Base-by-base conservation (phyloP, 2,113 vertebrate species). In the Chlamydotis undulata region DNA sequence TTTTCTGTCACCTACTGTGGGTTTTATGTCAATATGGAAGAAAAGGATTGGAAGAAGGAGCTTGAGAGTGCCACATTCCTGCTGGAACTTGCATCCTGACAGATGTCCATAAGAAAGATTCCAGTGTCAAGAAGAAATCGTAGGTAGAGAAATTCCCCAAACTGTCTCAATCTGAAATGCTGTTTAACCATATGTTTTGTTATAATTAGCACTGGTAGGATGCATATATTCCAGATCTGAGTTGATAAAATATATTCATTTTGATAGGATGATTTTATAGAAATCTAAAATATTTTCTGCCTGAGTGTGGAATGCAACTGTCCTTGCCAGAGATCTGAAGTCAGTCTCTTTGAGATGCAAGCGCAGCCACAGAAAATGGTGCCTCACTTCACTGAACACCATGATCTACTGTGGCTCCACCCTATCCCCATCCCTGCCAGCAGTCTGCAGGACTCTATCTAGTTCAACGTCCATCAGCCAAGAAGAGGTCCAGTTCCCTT, bases 281-380 rank as follows among this genome's bases (percentile, higher is more conserved):
- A 95, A 94, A 94, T 89, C 93, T 95, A 87, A 95, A 96, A 94
- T 96, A 95, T 96, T 96, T 97, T 95, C 92, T 95, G 88, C 76
- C 60, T 89, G 39, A 92, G 64, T 68, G 83, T 85, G 68, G 90
- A 96, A 96, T 85, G 91, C 68, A 69, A 82, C 59, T 89, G 67
- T 92, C 55, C 31, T 91, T 90, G 92, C 94, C 94, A 96, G 61
- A 0, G 4, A 90, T 90, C 69, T 96, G 63, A 94, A 97, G 85
- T 89, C 86, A 77, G 33, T 26, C 45, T 79, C 75, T 94, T 24
- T 23, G 68, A 89, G 78, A 89, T 47, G 56, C 64, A 92, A 91
- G 53, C 31, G 64, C 29, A 87, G 65, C 31, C 22, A 2, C 28
- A 53, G 57, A 77, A 94, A 94, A 93, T 63, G 52, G 45, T 87